Conservation (phyloP, 2,888 invertebrate species). For the Craniophora ligustri region DNA sequence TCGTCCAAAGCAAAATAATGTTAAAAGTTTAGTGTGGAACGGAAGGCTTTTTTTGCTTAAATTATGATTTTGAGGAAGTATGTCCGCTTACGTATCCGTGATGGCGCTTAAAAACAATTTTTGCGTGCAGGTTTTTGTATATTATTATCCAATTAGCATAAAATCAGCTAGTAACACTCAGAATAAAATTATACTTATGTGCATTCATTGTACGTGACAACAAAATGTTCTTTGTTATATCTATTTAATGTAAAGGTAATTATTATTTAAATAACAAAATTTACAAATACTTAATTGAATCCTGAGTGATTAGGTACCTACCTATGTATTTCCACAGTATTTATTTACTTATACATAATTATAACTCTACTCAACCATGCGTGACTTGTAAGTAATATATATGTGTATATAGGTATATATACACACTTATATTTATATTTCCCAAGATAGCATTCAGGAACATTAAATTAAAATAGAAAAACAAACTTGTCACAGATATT, state of each 20-base stretch:
- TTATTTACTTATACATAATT: too few species aligned
- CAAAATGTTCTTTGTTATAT: slow-evolving; percentile 4
- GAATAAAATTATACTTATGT: slow-evolving; percentile 39
- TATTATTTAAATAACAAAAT: too few species aligned
- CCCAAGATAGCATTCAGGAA: too few species aligned
- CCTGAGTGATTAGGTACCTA: too few species aligned
- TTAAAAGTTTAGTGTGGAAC: slow-evolving; percentile 25
- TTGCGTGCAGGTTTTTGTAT: slow-evolving; percentile 42
- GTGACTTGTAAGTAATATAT: too few species aligned
- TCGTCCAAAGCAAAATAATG: slow-evolving; percentile 18
- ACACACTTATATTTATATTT: too few species aligned
- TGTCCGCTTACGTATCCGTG: slow-evolving; percentile 45
- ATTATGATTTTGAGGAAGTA: slow-evolving; percentile 48
- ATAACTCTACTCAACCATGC: too few species aligned
- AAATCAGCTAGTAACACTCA: slow-evolving; percentile 41
- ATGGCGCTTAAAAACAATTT: slow-evolving; percentile 53
- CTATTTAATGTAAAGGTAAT: not conserved
- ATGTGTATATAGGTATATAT: too few species aligned
- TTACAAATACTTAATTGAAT: too few species aligned
- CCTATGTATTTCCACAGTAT: too few species aligned
- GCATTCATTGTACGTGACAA: slow-evolving; percentile 26
- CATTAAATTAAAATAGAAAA: too few species aligned
- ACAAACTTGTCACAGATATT: too few species aligned
- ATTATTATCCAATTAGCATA: slow-evolving; percentile 58
- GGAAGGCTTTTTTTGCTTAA: slow-evolving; percentile 39